Base-by-base conservation (phyloP, 2,888 invertebrate genomes). In the Portevinia maculata region DNA sequence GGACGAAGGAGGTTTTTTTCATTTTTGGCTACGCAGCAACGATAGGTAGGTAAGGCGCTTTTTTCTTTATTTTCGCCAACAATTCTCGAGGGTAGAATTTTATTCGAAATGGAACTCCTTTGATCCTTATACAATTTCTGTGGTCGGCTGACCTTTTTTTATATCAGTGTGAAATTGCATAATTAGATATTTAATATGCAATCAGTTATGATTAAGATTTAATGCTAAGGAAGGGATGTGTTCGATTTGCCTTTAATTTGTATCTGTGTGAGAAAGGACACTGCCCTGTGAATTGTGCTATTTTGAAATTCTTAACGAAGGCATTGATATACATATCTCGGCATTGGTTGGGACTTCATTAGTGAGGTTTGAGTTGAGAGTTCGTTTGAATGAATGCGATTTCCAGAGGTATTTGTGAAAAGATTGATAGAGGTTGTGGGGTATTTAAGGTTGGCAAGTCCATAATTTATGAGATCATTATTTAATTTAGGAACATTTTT, bases 401-500 rank as follows among this genome's bases (percentile, higher is more conserved):
- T 69, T 79, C 41, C 44, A 7, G 24, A 74, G 74, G 79, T 69
- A 79, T 79, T 74, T 59, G 62, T 32, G 57, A 59, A 70, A 64
- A 81, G 79, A 81, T 74, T 75, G 79, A 81, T 81, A 64, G 59
- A 21, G 73, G 48, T 78, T 64, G 37, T 53, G 32, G 50, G 34
- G 62, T 44, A 57, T 50, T 70, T 52, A 44, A 53, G 69, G 57
- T 52, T 59, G 41, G 69, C 32, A n/a, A 67, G 70, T 57, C 1
- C 50, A 81, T 71, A 81, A 83, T 83, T 76, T 83, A 83, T 76
- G 44, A 59, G 64, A 71, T 83, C 59, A 64, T 83, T 83, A 71
- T 71, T 83, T 83, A 76, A 76, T 76, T 83, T 60, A 55, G 65
- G 52, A 79, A 74, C 60, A 74, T 79, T 73, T 73, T 73, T 64